These are phyloP conservation scores for Lasioglossum oenotherae DNA, from an alignment of 2,888 invertebrate genomes.

Conservation along the genomic window DNA sequence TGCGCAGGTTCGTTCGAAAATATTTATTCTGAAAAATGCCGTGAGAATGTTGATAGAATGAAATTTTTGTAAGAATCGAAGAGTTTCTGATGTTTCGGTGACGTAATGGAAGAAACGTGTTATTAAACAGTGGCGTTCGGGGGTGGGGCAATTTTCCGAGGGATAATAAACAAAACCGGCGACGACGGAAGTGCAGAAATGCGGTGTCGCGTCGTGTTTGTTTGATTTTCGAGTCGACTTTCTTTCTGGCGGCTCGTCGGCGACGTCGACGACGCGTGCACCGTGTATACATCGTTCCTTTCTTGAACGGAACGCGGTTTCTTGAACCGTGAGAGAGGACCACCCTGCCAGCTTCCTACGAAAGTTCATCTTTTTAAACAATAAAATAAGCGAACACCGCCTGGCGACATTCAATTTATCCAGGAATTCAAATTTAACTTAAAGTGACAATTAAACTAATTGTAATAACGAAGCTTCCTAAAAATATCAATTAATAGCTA, in stretches of 20 bases:
- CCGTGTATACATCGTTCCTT: constrained; percentile 49
- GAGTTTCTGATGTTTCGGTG: not conserved
- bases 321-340: constrained; percentile 64
- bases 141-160: constrained; percentile 18
- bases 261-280: constrained; percentile 58
- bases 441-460: not conserved
- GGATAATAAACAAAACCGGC: constrained; percentile 51
- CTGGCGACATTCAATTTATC: not conserved
- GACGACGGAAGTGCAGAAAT: constrained; percentile 64
- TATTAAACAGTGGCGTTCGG: not conserved
- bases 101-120: constrained; percentile 25
- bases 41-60: not conserved
- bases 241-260: constrained; percentile 51
- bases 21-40: too few relatives aligned
- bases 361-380: not conserved
- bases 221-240: constrained; percentile 64
- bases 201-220: constrained; percentile 57
- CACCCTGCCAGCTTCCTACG: constrained; percentile 61
- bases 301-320: constrained; percentile 15
- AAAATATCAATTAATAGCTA: not conserved
- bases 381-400: not conserved
- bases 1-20: too few relatives aligned
- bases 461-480: not conserved
- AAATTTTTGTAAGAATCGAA: not conserved
- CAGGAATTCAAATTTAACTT: not conserved